Evolutionary conservation across 2,888 invertebrate species (phyloP).

Genomic region (Xanthia togata): DNA sequence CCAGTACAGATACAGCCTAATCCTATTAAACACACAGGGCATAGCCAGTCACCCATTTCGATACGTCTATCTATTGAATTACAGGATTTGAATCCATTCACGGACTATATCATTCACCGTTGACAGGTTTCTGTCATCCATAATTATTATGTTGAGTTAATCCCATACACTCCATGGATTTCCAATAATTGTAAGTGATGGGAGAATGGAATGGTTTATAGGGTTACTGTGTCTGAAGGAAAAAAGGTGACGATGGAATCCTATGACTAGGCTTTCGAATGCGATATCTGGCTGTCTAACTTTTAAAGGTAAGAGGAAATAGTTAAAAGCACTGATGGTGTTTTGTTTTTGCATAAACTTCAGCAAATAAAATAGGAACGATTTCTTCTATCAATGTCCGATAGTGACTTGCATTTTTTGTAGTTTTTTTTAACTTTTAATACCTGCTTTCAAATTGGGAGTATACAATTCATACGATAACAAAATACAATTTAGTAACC

Average conservation of each 20-base stretch:
- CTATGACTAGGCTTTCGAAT: not conserved
- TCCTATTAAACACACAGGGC: conserved; percentile 20
- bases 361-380: no score
- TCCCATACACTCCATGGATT: not conserved
- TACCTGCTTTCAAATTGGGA: not conserved
- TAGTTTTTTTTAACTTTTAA: not conserved
- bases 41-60: conserved; percentile 3
- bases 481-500: not conserved
- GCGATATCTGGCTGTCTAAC: no score
- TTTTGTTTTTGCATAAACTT: not conserved
- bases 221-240: not conserved
- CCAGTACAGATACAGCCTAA: conserved; percentile 16
- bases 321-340: not conserved
- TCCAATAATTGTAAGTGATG: not conserved
- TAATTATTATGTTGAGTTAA: not conserved
- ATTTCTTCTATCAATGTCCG: not conserved
- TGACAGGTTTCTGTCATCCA: not conserved
- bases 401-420: no score
- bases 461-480: not conserved
- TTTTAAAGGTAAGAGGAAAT: conserved; percentile 7
- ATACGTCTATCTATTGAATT: conserved; percentile 23
- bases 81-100: conserved; percentile 12
- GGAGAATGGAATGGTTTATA: not conserved
- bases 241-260: not conserved
- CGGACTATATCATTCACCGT: not conserved